A percentile compares a stretch with the other conserved stretches of the same genome.
Conservation (phyloP, 2,888 invertebrate species). For the Cryptophagus acutangulus region DNA sequence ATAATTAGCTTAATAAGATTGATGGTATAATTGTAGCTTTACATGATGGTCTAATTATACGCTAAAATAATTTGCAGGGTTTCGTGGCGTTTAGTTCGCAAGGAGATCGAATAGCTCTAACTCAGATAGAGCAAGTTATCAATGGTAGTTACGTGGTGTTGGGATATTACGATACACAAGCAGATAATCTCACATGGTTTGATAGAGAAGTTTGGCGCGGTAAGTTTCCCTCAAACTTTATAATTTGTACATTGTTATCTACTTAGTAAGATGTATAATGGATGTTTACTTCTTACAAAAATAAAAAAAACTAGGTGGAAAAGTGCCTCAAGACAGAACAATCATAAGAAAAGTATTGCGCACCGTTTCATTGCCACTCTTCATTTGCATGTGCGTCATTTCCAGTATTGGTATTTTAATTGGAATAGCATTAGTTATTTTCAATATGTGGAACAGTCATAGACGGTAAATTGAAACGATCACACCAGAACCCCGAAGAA, state of each 20-base stretch:
- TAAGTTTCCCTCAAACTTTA: constrained; percentile 44
- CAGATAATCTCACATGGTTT: constrained; percentile 92
- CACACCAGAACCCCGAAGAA: too few species aligned
- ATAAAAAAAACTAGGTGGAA: too few species aligned
- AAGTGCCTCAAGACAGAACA: constrained; percentile 92
- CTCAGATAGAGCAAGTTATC: constrained; percentile 95
- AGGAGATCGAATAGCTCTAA: constrained; percentile 97
- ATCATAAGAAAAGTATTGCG: constrained; percentile 80
- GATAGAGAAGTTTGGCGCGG: constrained; percentile 89
- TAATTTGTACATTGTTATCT: constrained; percentile 6
- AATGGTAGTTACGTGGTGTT: constrained; percentile 91
- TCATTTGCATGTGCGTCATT: constrained; percentile 89
- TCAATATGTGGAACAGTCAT: constrained; percentile 88
- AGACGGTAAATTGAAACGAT: constrained; percentile 64
- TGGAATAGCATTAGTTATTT: constrained; percentile 80
- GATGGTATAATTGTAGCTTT: too few species aligned
- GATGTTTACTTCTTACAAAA: background rate
- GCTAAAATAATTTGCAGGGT: constrained; percentile 60
- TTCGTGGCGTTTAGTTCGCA: constrained; percentile 96
- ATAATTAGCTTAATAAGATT: too few species aligned
- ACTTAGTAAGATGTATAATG: constrained; percentile 2
- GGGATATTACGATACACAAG: constrained; percentile 94
- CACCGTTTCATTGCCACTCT: constrained; percentile 83
- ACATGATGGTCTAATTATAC: constrained; percentile 4
- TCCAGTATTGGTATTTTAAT: constrained; percentile 83